Percentiles rank a stretch among this genome's conserved stretches.
Evolutionary conservation across 1,140 invertebrate genomes (phyloP).

Genomic region (Micrasema minimum): DNA sequence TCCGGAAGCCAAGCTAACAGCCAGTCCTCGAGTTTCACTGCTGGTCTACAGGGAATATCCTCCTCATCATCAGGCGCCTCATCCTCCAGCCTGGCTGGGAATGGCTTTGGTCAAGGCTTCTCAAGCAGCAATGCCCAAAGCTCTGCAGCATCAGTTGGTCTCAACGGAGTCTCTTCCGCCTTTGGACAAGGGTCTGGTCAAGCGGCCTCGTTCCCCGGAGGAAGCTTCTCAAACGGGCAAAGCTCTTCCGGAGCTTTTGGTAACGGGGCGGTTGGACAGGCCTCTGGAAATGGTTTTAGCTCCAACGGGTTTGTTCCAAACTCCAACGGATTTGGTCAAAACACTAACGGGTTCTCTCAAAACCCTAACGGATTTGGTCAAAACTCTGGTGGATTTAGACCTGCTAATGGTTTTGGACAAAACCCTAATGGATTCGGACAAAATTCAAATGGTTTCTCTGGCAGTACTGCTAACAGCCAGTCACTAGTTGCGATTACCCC

Average conservation of each 20-base stretch:
- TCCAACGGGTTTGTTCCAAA: not conserved
- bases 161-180: constrained; percentile 33
- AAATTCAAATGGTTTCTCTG: constrained; percentile 33
- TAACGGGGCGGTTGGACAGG: constrained; percentile 44
- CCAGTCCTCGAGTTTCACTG: constrained; percentile 41
- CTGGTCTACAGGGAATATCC: constrained; percentile 38
- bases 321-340: constrained; percentile 35
- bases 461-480: constrained; percentile 42
- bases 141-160: constrained; percentile 29
- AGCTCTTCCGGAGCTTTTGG: constrained; percentile 43
- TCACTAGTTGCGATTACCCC: constrained; percentile 30
- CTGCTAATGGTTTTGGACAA: constrained; percentile 25
- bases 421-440: constrained; percentile 18
- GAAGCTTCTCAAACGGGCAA: constrained; percentile 43
- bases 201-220: constrained; percentile 37
- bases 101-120: constrained; percentile 44
- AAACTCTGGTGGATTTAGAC: constrained; percentile 21
- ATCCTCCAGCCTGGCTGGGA: constrained; percentile 31
- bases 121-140: constrained; percentile 43
- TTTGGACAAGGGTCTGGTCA: constrained; percentile 43
- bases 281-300: constrained; percentile 31
- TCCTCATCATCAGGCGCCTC: constrained; percentile 36
- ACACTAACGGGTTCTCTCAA: constrained; percentile 34
- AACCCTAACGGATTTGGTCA: constrained; percentile 35
- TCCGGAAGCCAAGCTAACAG: constrained; percentile 46